Conservation (phyloP, 1,140 invertebrate species). For the Elysia chlorotica region DNA sequence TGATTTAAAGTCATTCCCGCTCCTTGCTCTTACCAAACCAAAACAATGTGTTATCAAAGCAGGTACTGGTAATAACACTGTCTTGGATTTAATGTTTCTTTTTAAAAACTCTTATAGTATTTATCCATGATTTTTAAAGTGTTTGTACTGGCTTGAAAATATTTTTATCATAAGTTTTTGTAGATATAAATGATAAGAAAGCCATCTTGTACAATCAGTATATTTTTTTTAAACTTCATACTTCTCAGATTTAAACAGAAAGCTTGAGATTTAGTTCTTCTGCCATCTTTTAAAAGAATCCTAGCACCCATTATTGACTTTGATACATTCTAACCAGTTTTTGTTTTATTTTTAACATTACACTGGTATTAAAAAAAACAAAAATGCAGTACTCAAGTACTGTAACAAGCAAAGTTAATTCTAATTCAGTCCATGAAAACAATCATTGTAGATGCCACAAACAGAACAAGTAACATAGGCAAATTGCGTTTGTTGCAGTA, state of each 20-base stretch:
- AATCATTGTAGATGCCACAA: not conserved
- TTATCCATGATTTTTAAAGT: not conserved
- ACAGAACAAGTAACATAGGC: not conserved
- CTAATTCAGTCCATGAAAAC: not conserved
- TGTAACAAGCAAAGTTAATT: not conserved
- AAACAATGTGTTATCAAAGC: slow-evolving; percentile 41
- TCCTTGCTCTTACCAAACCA: slow-evolving; percentile 38
- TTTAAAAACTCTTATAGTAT: not conserved
- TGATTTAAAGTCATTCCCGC: slow-evolving; percentile 34
- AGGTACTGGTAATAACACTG: too few species aligned
- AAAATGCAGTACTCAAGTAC: too few species aligned
- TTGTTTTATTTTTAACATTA: too few species aligned
- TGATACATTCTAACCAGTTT: too few species aligned
- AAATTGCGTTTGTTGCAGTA: not conserved
- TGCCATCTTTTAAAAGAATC: too few species aligned
- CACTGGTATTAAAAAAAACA: not conserved
- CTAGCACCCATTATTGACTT: too few species aligned
- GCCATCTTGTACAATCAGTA: not conserved
- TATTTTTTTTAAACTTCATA: too few species aligned
- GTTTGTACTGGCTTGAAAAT: not conserved
- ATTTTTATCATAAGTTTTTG: not conserved
- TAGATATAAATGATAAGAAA: not conserved
- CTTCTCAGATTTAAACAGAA: too few species aligned
- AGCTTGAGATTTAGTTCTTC: too few species aligned
- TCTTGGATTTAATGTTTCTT: not conserved